Evolutionary conservation across 1,140 invertebrate genomes (phyloP).

Genomic region (Onthophagus taurus): DNA sequence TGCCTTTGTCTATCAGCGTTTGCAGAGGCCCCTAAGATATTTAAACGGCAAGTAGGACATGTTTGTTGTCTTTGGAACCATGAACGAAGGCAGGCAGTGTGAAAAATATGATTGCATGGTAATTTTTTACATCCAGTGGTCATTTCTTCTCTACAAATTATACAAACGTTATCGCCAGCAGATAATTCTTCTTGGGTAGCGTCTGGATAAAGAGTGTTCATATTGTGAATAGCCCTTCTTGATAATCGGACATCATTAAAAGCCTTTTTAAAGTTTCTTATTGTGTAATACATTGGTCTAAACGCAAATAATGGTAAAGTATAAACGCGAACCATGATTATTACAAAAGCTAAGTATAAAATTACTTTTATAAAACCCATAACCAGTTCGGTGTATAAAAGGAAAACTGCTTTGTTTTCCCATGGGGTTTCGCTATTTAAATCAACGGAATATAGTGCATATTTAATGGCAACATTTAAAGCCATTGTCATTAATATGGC

Average conservation of each 20-base stretch:
- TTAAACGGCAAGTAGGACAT: constrained; percentile 96
- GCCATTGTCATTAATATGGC: constrained; percentile 93
- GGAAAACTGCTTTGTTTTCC: constrained; percentile 98
- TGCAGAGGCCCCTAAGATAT: constrained; percentile 63
- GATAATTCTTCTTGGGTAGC: constrained; percentile 88
- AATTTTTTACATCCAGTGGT: constrained; percentile 85
- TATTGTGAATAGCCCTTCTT: constrained; percentile 90
- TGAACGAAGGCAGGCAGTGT: constrained; percentile 92
- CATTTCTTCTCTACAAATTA: constrained; percentile 97
- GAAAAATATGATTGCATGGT: constrained; percentile 99
- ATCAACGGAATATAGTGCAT: constrained; percentile 88
- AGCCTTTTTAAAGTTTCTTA: constrained; percentile 96
- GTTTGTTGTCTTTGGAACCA: constrained; percentile 99
- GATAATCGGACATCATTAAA: constrained; percentile 97
- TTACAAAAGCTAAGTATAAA: constrained; percentile 88
- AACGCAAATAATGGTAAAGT: constrained; percentile 97
- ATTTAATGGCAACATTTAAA: constrained; percentile 91
- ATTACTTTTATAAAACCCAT: constrained; percentile 86
- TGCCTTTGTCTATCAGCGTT: constrained; percentile 33
- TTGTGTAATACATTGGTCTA: constrained; percentile 96
- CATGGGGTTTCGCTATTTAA: constrained; percentile 93
- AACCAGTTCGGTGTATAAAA: constrained; percentile 92
- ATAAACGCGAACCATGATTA: constrained; percentile 91
- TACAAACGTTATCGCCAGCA: constrained; percentile 96
- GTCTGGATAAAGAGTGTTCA: constrained; percentile 97